Conservation (phyloP, 2,888 invertebrate species). For the Cetonia aurata region DNA sequence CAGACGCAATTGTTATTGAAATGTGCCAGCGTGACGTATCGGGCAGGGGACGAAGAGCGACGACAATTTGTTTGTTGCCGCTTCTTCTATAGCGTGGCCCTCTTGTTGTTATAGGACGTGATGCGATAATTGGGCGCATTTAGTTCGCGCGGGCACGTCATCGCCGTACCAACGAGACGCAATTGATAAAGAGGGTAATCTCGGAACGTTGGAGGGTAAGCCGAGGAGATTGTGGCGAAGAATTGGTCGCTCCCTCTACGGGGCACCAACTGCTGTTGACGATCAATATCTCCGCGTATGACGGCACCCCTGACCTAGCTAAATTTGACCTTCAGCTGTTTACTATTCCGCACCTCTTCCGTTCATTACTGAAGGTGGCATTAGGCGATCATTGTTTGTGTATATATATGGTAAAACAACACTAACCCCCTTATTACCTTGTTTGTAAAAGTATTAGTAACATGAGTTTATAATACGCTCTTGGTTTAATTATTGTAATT, state of each 20-base stretch:
- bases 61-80: constrained; percentile 32
- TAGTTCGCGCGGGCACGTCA: neutral
- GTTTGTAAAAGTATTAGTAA: too few relatives aligned
- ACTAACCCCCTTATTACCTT: too few relatives aligned
- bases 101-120: neutral
- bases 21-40: constrained; percentile 2
- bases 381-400: too few relatives aligned
- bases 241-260: constrained; percentile 3
- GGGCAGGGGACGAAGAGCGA: constrained; percentile 2
- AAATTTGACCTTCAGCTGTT: constrained; percentile 49
- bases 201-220: neutral
- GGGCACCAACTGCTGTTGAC: constrained; percentile 42
- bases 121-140: constrained; percentile 25
- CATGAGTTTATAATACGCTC: too few relatives aligned
- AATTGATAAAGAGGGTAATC: constrained; percentile 26
- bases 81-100: neutral
- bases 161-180: neutral
- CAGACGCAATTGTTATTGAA: constrained; percentile 33
- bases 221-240: neutral
- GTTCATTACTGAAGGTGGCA: constrained; percentile 4
- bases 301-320: constrained; percentile 51
- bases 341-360: constrained; percentile 34
- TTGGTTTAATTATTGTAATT: too few relatives aligned
- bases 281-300: constrained; percentile 48
- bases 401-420: too few relatives aligned